Base-by-base conservation (phyloP, 2,888 invertebrate genomes). In the Syritta pipiens region DNA sequence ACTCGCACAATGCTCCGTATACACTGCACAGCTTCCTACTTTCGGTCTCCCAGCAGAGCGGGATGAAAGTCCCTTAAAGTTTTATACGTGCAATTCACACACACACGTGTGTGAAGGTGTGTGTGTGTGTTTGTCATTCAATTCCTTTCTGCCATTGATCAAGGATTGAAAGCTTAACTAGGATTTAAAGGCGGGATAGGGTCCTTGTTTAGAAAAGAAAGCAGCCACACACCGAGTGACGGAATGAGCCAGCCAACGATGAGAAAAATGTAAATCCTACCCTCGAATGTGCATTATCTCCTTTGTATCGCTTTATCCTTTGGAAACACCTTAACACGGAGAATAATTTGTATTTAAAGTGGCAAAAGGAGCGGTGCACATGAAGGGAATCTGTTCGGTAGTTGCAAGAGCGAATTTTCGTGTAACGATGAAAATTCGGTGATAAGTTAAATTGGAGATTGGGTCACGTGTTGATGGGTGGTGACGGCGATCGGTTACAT, bases 101-200 rank as follows among this genome's bases (percentile, higher is more conserved):
- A 32, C 14, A 24, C 6, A 6, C 48, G 37, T 17, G 12, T 24
- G 17, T 10, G 37, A 35, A 22, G 9, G 22, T 19, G 5, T 42
- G 12, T 20, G 7, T 37, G 37, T 17, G 35, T 71, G n/a, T 51
- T 14, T 42, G 46, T 46, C 46, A 67, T 46, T 67, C 46, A 53
- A 71, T 62, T 71, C 37, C 48, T 46, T 62, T 71, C 26, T 46
- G 22, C 28, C 53, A 71, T 71, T 71, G 71, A 71, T 71, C 62
- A 71, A 37, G 53, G 71, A 71, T 71, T 62, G 71, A 62, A 62
- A 12, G 62, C 71, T 71, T 71, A 71, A 62, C 71, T 71, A 28
- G 37, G 71, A 62, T 62, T 62, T 71, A 48, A 53, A 26, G n/a
- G n/a, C n/a, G n/a, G n/a, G n/a, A n/a, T n/a, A n/a, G n/a, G 53